Evolutionary conservation across 2,888 invertebrate genomes (phyloP).

Genomic region (Thymelicus sylvestris): DNA sequence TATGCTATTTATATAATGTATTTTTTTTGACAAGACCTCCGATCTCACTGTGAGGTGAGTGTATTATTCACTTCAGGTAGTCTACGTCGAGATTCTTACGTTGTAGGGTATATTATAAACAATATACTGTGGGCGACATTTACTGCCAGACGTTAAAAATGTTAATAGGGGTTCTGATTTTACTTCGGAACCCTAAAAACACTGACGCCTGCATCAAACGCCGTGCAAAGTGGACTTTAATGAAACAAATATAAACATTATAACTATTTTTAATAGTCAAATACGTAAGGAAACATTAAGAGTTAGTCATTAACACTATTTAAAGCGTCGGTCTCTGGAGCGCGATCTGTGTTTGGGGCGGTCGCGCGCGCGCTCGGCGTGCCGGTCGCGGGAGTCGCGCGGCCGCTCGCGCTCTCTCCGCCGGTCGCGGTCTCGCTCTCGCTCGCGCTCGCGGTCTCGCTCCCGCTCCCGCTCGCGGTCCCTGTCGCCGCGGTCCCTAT

Average conservation of each 20-base stretch:
- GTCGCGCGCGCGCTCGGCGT: conserved; percentile 59
- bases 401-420: conserved; percentile 46
- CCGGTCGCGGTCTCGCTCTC: conserved; percentile 46
- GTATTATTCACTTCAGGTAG: no score
- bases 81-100: no score
- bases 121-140: no score
- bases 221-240: background rate
- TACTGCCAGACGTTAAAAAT: no score
- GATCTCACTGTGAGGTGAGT: no score
- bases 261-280: conserved; percentile 60
- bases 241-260: conserved; percentile 52
- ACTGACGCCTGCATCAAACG: no score
- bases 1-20: no score
- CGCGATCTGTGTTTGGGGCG: conserved; percentile 64
- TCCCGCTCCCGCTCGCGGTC: conserved; percentile 65
- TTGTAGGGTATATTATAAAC: no score
- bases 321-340: conserved; percentile 73
- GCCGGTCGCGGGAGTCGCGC: conserved; percentile 51
- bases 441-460: conserved; percentile 54
- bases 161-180: no score
- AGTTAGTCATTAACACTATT: conserved; percentile 61
- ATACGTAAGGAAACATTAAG: conserved; percentile 53
- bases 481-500: conserved; percentile 50
- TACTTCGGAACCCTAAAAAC: no score
- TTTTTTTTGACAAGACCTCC: no score